phyloP scores from a whole-genome alignment of 2,888 invertebrate genomes.

The Ligdia adustata region DNA sequence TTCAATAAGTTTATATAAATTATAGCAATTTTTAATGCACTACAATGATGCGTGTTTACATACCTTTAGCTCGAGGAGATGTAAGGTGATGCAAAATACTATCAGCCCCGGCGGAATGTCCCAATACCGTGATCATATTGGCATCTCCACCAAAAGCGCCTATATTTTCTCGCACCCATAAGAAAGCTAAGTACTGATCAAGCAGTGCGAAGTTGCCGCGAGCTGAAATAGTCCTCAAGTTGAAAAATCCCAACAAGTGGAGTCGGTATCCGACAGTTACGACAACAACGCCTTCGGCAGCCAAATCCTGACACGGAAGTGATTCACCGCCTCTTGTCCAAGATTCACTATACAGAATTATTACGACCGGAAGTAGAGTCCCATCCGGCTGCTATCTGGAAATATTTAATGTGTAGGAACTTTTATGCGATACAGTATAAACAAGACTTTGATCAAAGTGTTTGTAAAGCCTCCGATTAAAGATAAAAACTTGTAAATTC shows the following conservation, averaged over 20 bases:
- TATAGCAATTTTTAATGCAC: too few species aligned
- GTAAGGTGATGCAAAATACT: constrained; percentile 87
- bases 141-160: constrained; percentile 92
- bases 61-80: constrained; percentile 87
- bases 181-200: constrained; percentile 92
- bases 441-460: too few species aligned
- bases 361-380: constrained; percentile 86
- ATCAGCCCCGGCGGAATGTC: constrained; percentile 91
- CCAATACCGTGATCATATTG: constrained; percentile 90
- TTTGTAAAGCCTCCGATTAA: too few species aligned
- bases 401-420: too few species aligned
- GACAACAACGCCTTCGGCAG: constrained; percentile 88
- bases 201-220: constrained; percentile 94
- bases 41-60: neutral
- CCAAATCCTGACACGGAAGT: constrained; percentile 88
- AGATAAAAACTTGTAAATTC: too few species aligned
- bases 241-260: constrained; percentile 88
- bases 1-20: too few species aligned
- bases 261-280: constrained; percentile 88
- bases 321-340: constrained; percentile 80
- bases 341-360: constrained; percentile 87
- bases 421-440: too few species aligned
- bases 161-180: constrained; percentile 91
- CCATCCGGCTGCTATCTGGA: constrained; percentile 77
- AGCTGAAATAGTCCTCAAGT: constrained; percentile 78